A percentile compares a stretch with the other conserved stretches of the same genome.
phyloP scores from a whole-genome alignment of 2,888 invertebrate genomes.

The Aspidapion aeneum region DNA sequence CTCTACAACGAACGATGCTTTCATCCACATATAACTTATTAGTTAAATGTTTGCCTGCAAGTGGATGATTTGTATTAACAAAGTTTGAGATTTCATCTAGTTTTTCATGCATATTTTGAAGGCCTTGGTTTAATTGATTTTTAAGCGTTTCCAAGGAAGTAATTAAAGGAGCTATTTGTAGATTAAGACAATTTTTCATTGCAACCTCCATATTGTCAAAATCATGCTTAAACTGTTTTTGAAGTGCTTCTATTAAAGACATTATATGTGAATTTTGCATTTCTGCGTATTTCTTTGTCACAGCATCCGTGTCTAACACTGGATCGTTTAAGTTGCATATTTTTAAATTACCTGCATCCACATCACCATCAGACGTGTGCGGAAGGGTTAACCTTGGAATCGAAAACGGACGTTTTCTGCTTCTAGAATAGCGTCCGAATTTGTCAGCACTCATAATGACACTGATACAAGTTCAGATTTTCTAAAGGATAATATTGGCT shows the following conservation, averaged over 20 bases:
- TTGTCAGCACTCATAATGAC: not conserved
- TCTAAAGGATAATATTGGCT: not conserved
- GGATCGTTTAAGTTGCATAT: slow-evolving; percentile 2
- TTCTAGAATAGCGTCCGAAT: not conserved
- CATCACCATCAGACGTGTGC: not conserved
- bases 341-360: not conserved
- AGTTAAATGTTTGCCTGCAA: too few relatives aligned
- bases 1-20: too few relatives aligned
- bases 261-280: not conserved
- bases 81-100: too few relatives aligned
- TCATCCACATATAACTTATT: too few relatives aligned
- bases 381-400: not conserved
- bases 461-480: not conserved
- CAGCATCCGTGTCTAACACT: not conserved
- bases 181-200: too few relatives aligned
- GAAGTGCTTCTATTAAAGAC: not conserved
- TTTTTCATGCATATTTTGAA: too few relatives aligned
- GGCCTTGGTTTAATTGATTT: too few relatives aligned
- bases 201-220: not conserved
- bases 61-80: too few relatives aligned
- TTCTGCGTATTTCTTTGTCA: not conserved
- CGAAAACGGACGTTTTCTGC: not conserved
- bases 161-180: too few relatives aligned
- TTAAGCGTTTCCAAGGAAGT: too few relatives aligned
- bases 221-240: not conserved